Conservation (phyloP, 2,113 vertebrate species). For the Apteryx owenii region DNA sequence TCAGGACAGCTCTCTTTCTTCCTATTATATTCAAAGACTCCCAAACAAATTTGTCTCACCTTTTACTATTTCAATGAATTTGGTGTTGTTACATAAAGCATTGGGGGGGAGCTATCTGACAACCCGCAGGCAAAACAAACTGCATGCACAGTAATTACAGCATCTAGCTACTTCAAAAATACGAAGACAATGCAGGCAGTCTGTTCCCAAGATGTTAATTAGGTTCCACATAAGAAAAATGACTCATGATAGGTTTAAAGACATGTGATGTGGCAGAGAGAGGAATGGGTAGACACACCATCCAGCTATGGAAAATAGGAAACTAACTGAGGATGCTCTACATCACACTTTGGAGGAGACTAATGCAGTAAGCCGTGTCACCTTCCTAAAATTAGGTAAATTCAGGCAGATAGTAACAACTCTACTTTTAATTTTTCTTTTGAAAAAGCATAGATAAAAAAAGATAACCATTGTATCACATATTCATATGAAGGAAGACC, state of each 20-base stretch:
- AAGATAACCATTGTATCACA: background rate
- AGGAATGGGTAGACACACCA: background rate
- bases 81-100: slow-evolving; percentile 26
- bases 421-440: background rate
- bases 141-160: slow-evolving; percentile 7
- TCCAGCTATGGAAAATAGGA: background rate
- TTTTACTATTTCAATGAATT: slow-evolving; percentile 28
- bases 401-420: background rate
- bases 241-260: background rate
- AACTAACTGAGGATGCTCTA: background rate
- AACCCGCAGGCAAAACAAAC: slow-evolving; percentile 14
- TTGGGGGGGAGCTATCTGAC: background rate
- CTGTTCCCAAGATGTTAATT: slow-evolving; percentile 51
- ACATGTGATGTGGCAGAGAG: background rate
- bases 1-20: background rate
- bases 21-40: background rate
- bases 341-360: background rate
- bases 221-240: slow-evolving; percentile 13
- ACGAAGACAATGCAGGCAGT: slow-evolving; percentile 25
- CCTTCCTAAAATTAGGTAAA: background rate
- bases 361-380: background rate
- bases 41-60: slow-evolving; percentile 25
- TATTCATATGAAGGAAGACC: background rate
- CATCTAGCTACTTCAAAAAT: slow-evolving; percentile 20
- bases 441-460: background rate